Conservation (phyloP, 1,140 invertebrate species). For the Drosophila bipectinata region DNA sequence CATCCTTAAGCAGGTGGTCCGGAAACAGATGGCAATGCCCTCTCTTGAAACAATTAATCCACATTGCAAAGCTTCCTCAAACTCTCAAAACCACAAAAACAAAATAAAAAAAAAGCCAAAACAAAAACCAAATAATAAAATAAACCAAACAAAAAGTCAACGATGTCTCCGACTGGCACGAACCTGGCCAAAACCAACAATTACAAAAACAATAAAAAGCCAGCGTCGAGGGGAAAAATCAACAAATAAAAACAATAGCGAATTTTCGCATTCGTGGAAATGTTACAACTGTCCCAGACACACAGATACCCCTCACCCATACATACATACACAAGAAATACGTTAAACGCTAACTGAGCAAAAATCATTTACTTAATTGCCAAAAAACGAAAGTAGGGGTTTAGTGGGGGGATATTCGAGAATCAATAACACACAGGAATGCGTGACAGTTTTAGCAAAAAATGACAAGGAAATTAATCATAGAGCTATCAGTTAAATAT, state of each 20-base stretch:
- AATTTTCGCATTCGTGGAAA: slow-evolving; percentile 66
- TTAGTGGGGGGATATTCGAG: slow-evolving; percentile 36
- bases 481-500: neutral
- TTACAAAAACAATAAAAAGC: slow-evolving; percentile 19
- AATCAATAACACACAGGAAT: slow-evolving; percentile 60
- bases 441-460: slow-evolving; percentile 36
- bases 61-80: slow-evolving; percentile 29
- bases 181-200: slow-evolving; percentile 50
- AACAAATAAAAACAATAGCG: slow-evolving; percentile 56
- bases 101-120: neutral
- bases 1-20: slow-evolving; percentile 31
- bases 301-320: slow-evolving; percentile 8
- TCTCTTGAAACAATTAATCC: slow-evolving; percentile 19
- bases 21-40: slow-evolving; percentile 25
- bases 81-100: slow-evolving; percentile 24
- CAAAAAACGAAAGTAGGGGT: neutral
- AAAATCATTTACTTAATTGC: slow-evolving; percentile 61
- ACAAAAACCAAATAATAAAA: slow-evolving; percentile 26
- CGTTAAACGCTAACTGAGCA: slow-evolving; percentile 23
- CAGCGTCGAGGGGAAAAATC: slow-evolving; percentile 12
- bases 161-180: slow-evolving; percentile 71
- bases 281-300: slow-evolving; percentile 54
- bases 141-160: slow-evolving; percentile 51
- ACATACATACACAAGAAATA: neutral
- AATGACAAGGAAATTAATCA: neutral